These are phyloP conservation scores for Clarias laeviceps DNA, from an alignment of 2,797 vertebrate genomes.

Conservation along the genomic window DNA sequence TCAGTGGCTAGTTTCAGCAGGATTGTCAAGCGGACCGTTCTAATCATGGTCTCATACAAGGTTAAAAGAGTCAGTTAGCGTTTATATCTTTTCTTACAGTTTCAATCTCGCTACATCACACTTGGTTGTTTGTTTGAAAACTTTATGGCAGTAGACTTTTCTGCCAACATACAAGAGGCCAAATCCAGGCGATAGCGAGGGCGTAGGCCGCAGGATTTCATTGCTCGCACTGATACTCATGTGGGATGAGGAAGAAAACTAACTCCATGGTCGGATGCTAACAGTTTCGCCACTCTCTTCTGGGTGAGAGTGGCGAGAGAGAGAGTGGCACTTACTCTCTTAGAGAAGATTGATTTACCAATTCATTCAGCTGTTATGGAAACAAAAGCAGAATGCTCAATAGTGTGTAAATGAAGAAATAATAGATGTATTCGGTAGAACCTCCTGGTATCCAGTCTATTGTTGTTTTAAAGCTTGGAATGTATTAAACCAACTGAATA, in stretches of 20 bases:
- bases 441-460: background rate
- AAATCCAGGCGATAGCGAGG: background rate
- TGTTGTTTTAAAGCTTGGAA: background rate
- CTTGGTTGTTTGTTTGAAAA: background rate
- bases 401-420: background rate
- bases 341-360: background rate
- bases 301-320: too few relatives aligned
- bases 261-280: background rate
- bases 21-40: background rate
- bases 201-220: background rate
- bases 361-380: background rate
- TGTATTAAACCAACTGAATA: too few relatives aligned
- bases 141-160: background rate
- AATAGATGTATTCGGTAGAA: background rate
- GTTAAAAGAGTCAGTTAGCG: background rate
- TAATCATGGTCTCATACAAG: background rate
- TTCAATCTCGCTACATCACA: background rate
- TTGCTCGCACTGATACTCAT: background rate
- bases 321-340: background rate
- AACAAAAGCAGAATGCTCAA: background rate
- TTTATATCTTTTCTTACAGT: background rate
- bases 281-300: background rate
- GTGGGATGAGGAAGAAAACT: constrained; percentile 8
- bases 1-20: background rate
- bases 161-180: background rate